Base-by-base conservation (phyloP, 2,113 vertebrate genomes). In the Lepisosteus osseus region DNA sequence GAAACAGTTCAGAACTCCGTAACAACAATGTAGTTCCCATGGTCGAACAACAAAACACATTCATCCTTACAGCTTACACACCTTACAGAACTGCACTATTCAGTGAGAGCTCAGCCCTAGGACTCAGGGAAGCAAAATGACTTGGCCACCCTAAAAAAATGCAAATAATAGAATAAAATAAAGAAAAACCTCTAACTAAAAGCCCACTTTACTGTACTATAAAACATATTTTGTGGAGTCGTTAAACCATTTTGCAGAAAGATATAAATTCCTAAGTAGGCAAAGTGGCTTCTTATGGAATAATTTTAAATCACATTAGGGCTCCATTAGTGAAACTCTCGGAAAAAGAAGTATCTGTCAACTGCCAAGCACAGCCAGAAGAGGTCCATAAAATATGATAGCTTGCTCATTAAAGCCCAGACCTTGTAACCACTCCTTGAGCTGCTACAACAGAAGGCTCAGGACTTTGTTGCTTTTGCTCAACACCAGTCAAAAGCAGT, bases 261-360 rank as follows among this genome's bases (percentile, higher is more conserved):
- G 76, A 83, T 86, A 86, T 86, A 86, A 84, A 84, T 83, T 77
- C 76, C 82, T 82, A 77, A 68, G 72, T 83, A 80, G 65, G 72
- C 76, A 77, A 59, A 71, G 40, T 84, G 85, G 85, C 86, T 80
- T 86, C 81, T 85, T 77, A 69, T 73, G 77, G 67, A 61, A 84
- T 76, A 85, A 79, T 51, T 78, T 68, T 72, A 82, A 86, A 87
- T 77, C 78, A 62, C 84, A 79, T 86, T 82, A 85, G 72, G 83
- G 79, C 82, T 77, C 81, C 83, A 89, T 89, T 89, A 87, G 64
- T 63, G 79, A 77, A 71, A 84, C 82, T 84, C 47, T 80, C 75
- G 76, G 67, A 9, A 4, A 68, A 64, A 71, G 41, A 66, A 76
- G n/a, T 59, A 59, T 59, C 57, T 71, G 71, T 66, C 75, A 71